phyloP scores from a whole-genome alignment of 2,797 vertebrate genomes.

The Nyctalus aviator region DNA sequence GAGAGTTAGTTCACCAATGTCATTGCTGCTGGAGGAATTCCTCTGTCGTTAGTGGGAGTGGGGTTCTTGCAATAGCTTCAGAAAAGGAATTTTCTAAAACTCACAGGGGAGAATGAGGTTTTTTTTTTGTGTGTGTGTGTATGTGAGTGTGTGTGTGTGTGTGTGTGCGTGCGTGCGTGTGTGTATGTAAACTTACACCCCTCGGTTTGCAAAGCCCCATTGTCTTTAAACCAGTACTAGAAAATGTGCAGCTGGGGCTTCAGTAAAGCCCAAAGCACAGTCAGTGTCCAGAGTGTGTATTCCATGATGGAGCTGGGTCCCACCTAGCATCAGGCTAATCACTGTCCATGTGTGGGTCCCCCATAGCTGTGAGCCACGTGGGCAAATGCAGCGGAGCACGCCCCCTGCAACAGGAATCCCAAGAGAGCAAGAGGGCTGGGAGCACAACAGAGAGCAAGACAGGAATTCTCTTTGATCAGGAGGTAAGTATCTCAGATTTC shows the following conservation, averaged over 20 bases:
- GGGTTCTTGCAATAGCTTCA: background rate
- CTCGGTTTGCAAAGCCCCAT: background rate
- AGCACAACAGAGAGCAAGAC: background rate
- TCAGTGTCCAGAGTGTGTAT: background rate
- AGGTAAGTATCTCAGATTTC: background rate
- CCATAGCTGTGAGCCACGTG: too few species aligned
- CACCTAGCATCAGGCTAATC: background rate
- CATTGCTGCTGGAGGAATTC: background rate
- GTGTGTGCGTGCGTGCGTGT: too few species aligned
- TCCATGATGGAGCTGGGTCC: background rate
- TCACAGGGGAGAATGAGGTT: background rate
- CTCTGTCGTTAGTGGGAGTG: background rate
- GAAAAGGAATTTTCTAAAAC: background rate
- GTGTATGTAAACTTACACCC: background rate
- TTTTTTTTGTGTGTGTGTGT: too few species aligned
- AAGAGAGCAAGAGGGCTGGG: background rate
- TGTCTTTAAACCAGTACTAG: background rate
- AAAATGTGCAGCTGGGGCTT: background rate
- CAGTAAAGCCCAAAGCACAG: background rate
- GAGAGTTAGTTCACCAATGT: background rate
- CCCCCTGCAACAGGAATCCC: background rate
- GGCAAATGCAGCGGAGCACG: background rate
- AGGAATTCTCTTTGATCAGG: background rate
- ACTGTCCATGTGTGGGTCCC: too few species aligned
- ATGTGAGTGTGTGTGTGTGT: too few species aligned